These are phyloP conservation scores for Neotragus moschatus DNA, from an alignment of 2,113 vertebrate genomes.

Conservation along the genomic window DNA sequence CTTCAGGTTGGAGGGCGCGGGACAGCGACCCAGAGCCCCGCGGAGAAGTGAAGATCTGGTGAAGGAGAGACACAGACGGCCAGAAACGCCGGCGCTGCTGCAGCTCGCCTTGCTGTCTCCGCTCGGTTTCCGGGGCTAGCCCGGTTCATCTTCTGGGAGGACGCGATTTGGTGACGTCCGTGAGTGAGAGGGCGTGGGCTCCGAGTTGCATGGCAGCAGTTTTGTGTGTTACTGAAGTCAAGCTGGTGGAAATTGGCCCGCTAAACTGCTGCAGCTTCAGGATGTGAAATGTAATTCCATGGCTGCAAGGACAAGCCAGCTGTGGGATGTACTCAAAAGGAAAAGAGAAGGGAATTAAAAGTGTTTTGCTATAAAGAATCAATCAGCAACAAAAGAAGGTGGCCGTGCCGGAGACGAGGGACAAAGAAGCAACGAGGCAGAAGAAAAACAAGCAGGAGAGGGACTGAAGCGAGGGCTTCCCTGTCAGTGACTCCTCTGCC, in stretches of 20 bases:
- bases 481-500: accelerated
- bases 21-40: neutral
- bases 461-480: neutral
- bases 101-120: neutral
- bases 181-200: neutral
- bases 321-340: neutral
- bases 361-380: neutral
- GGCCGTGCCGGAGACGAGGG: neutral
- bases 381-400: neutral
- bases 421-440: neutral
- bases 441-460: neutral
- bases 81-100: neutral
- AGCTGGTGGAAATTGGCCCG: neutral
- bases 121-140: neutral
- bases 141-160: neutral
- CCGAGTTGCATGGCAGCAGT: neutral
- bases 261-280: neutral
- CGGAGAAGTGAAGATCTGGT: neutral
- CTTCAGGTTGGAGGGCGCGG: neutral
- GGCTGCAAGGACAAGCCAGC: neutral
- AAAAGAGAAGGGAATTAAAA: neutral
- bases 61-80: neutral
- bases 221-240: neutral
- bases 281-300: neutral
- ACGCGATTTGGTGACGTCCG: neutral